These are phyloP conservation scores for Scortum barcoo DNA, from an alignment of 2,113 vertebrate species.

Conservation along the genomic window DNA sequence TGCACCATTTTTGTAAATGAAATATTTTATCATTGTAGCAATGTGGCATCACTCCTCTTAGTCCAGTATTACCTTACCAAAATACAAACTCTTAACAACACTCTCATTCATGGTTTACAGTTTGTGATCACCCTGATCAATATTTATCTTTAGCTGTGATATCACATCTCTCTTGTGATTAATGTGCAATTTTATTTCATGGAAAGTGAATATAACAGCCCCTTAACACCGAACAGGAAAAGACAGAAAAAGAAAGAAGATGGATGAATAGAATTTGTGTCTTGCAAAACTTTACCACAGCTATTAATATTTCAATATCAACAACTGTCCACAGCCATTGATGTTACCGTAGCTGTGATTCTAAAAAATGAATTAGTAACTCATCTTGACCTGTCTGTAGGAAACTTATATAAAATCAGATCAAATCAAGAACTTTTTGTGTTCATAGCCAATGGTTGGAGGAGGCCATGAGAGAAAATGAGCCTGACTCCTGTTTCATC, in stretches of 20 bases:
- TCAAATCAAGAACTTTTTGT: background rate
- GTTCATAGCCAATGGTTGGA: slow-evolving; percentile 89
- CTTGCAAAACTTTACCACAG: background rate
- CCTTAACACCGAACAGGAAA: background rate
- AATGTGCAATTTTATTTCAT: background rate
- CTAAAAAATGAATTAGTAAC: background rate
- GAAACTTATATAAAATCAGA: background rate
- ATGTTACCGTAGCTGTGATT: background rate
- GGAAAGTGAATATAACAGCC: background rate
- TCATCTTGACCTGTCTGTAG: background rate
- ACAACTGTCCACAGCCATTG: background rate
- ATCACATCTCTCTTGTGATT: background rate
- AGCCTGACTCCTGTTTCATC: slow-evolving; percentile 85
- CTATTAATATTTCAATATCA: too few relatives aligned
- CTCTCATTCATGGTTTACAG: background rate
- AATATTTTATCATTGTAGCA: background rate
- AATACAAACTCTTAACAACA: background rate
- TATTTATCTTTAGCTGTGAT: background rate
- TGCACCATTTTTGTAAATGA: background rate
- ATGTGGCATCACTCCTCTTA: background rate
- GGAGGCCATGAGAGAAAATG: slow-evolving; percentile 90
- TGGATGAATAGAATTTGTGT: background rate
- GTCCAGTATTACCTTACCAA: background rate
- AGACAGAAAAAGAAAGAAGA: background rate
- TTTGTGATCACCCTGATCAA: background rate